These are phyloP conservation scores for Sebastes fasciatus DNA, from an alignment of 2,113 vertebrate genomes.

Conservation along the genomic window DNA sequence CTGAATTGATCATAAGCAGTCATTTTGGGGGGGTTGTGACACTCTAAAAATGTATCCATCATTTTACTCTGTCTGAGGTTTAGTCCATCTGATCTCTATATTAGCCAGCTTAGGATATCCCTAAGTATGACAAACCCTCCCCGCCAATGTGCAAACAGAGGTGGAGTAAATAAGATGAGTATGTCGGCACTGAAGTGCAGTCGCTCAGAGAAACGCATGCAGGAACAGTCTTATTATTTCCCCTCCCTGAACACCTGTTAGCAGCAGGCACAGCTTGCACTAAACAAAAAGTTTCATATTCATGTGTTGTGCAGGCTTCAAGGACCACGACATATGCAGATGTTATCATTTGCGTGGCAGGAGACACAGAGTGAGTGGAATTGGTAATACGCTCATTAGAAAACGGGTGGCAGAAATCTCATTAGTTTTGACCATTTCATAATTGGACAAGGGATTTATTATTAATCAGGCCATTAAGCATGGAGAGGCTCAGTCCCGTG, in stretches of 20 bases:
- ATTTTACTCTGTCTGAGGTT: too few species aligned
- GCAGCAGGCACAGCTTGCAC: constrained; percentile 16
- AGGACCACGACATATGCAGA: constrained; percentile 54
- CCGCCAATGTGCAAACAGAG: background rate
- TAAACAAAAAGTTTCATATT: constrained; percentile 54
- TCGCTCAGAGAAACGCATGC: background rate
- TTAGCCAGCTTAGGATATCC: background rate
- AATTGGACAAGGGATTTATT: constrained; percentile 76
- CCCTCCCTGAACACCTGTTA: constrained; percentile 27
- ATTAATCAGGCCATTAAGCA: constrained; percentile 76
- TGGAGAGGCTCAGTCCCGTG: constrained; percentile 35
- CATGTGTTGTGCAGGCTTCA: constrained; percentile 31
- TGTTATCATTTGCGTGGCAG: constrained; percentile 35
- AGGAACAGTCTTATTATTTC: constrained; percentile 21
- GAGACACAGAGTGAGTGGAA: constrained; percentile 45
- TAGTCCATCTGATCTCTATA: background rate
- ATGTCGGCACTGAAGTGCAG: background rate
- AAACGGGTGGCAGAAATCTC: constrained; percentile 67
- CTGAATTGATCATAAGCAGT: too few species aligned
- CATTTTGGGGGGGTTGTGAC: too few species aligned
- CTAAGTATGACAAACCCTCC: background rate
- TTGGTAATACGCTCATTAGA: constrained; percentile 71
- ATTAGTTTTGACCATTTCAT: constrained; percentile 71
- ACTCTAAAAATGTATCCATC: too few species aligned
- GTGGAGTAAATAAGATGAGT: background rate